Evolutionary conservation across 1,140 invertebrate genomes (phyloP).

Genomic region (Pachyrhynchus sulphureomaculatus): DNA sequence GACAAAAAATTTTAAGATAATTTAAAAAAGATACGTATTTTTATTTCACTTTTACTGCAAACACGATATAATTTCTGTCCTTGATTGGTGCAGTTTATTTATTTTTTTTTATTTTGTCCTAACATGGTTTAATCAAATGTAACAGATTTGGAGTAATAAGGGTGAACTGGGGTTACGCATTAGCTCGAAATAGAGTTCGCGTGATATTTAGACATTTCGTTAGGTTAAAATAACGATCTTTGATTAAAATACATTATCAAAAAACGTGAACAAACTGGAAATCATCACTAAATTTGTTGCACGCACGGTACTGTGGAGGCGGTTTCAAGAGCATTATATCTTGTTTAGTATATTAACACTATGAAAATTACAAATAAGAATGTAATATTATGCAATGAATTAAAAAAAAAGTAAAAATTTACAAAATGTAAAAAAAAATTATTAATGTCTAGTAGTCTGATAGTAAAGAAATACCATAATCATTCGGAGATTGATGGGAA

Average conservation of each 20-base stretch:
- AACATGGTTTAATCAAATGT: slow-evolving; percentile 27
- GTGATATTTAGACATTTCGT: slow-evolving; percentile 25
- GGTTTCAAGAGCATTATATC: slow-evolving; percentile 19
- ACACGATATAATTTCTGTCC: too few species aligned
- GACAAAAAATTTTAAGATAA: too few species aligned
- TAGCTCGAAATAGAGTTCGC: slow-evolving; percentile 26
- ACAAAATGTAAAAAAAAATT: too few species aligned
- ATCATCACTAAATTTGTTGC: slow-evolving; percentile 14
- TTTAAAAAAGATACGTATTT: too few species aligned
- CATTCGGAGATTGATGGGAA: too few species aligned
- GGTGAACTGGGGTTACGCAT: slow-evolving; percentile 31
- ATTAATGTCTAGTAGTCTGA: too few species aligned
- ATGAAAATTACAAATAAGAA: too few species aligned
- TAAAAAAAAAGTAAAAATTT: too few species aligned
- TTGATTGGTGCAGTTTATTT: slow-evolving; percentile 8
- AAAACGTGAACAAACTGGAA: slow-evolving; percentile 30
- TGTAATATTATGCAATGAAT: too few species aligned
- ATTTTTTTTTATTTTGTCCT: not conserved
- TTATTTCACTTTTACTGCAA: too few species aligned
- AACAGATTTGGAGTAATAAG: slow-evolving; percentile 33
- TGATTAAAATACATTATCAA: slow-evolving; percentile 34
- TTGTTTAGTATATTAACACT: not conserved
- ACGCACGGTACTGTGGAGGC: slow-evolving; percentile 14
- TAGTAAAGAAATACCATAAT: too few species aligned
- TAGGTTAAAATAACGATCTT: slow-evolving; percentile 33